Evolutionary conservation across 2,113 vertebrate genomes (phyloP), one percentile per base, ranked within the genome.

Genomic region (Aphelocoma coerulescens): DNA sequence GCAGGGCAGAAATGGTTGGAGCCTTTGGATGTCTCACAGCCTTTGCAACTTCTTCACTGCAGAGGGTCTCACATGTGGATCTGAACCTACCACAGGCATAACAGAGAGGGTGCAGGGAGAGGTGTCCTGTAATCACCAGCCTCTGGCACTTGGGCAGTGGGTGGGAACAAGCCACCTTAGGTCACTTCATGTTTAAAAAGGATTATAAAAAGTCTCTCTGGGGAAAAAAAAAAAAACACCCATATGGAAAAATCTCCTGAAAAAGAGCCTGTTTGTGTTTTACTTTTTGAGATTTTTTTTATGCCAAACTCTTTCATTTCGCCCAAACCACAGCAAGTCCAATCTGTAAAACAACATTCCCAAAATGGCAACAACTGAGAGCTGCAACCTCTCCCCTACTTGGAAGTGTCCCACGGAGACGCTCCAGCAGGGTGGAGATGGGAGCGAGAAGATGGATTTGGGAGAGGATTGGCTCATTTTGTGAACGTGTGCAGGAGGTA

Each of bases 311-410:
- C 83, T 92, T 89, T 77, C 76, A 92, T 93, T 96, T 93, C 39
- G 2, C 84, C 84, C 94, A 95, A 96, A 93, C 94, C 93, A 44
- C 91, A 95, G 93, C 82, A 76, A 78, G 67, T 73, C 95, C 57
- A 76, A 35, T 94, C 95, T 92, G 81, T 95, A 94, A 92, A 94
- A 96, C 89, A 96, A 65, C 95, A 76, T 88, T 96, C 97, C 93
- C 91, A 61, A 95, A 96, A 96, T 91, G 91, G 96, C 91, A 96
- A 89, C 84, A 78, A 75, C 46, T 75, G 72, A 88, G 83, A 89
- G 65, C 95, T 74, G 85, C 92, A 92, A 97, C 94, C 97, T 98
- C 88, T 97, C 72, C 93, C 96, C 97, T 95, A 96, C 80, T 98
- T 97, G 98, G 97, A 97, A 58, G 51, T 23, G 75, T 84, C 93